These are phyloP conservation scores for Apteryx owenii DNA, from an alignment of 2,113 vertebrate species.

Conservation along the genomic window DNA sequence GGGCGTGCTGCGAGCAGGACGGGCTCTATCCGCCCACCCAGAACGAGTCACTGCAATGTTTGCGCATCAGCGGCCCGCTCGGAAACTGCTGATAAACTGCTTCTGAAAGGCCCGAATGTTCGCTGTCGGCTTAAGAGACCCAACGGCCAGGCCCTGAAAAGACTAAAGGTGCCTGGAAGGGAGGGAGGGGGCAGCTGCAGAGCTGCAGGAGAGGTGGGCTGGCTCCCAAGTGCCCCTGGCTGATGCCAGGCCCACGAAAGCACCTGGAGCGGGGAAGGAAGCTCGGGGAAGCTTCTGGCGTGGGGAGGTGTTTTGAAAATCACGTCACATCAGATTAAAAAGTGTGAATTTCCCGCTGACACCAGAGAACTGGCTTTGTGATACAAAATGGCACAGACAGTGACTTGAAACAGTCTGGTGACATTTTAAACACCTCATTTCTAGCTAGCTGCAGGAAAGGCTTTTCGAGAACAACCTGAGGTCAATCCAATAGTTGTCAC, in stretches of 20 bases:
- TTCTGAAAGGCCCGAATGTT: not conserved
- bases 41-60: not conserved
- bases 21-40: not conserved
- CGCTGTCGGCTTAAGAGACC: fast-evolving
- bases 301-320: not conserved
- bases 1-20: not conserved
- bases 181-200: not conserved
- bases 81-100: not conserved
- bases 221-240: not conserved
- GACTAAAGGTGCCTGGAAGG: fast-evolving
- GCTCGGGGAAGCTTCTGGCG: not conserved
- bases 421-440: not conserved
- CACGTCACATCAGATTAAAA: not conserved
- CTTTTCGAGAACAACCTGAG: not conserved
- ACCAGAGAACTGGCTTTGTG: not conserved
- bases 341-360: not conserved
- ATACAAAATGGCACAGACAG: not conserved
- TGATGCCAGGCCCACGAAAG: not conserved
- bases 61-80: not conserved
- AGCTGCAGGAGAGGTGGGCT: not conserved
- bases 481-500: not conserved
- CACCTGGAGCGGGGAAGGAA: not conserved
- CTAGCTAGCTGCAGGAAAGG: not conserved
- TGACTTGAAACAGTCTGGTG: not conserved
- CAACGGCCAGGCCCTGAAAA: fast-evolving